Evolutionary conservation across 2,113 vertebrate species (phyloP), one percentile per base, ranked within the genome.

Genomic region (Larimichthys polyactis): DNA sequence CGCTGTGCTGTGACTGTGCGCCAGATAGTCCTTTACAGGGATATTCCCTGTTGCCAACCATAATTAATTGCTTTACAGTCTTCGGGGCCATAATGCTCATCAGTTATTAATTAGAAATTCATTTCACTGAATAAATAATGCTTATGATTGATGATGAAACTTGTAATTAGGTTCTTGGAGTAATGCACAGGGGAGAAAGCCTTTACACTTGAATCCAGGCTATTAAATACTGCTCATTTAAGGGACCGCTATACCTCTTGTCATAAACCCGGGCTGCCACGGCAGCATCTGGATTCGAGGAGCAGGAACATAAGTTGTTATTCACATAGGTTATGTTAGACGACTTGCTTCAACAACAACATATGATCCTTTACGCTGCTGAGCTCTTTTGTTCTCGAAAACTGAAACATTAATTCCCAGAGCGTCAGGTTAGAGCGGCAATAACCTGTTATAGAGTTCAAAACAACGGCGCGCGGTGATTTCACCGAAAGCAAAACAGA

Each of bases 51-150:
- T 96, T 96, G 97, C 96, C 96, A 95, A 87, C 93, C 82, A 93
- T 98, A 99, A 99, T 99, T 97, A 98, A 99, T 98, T 96, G 97
- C 94, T 94, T 96, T 96, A 96, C 95, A 96, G 96, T 95, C 96
- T 97, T 97, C 94, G 94, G 98, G 97, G 97, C 97, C 97, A 97
- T 97, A 98, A 99, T 97, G 97, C 96, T 98, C 97, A 99, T 99
- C 97, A 99, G 98, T 99, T 99, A 99, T 99, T 99, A 99, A 99
- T 99, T 99, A 99, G 97, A 97, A 99, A 97, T 98, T 98, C 96
- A 96, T 97, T 98, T 98, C 95, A 94, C 96, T 98, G 97, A 98
- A 99, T 99, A 99, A 99, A 99, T 99, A 99, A 97, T 97, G 96
- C 96, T 98, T 95, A 97, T 98, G 98, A 99, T 99, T 98, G 97